phyloP scores from a whole-genome alignment of 2,797 vertebrate species.

The Sebastes variabilis region DNA sequence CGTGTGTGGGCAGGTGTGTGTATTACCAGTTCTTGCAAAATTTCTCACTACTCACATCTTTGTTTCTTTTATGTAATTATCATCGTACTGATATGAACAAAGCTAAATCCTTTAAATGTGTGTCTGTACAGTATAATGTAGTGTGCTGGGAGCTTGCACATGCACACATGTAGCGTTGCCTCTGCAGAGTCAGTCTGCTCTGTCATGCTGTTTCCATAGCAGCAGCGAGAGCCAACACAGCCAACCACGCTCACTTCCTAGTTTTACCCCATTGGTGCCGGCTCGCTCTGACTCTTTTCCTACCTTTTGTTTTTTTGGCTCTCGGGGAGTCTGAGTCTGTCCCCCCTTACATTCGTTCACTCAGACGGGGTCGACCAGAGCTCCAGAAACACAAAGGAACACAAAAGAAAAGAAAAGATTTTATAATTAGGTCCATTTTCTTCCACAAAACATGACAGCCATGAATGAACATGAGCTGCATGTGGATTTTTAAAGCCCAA shows the following conservation, averaged over 20 bases:
- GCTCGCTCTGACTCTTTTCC: slow-evolving; percentile 28
- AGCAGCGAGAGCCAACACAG: slow-evolving; percentile 69
- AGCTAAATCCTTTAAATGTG: not conserved
- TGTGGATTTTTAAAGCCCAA: not conserved
- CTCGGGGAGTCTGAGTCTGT: slow-evolving; percentile 10
- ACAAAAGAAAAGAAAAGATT: not conserved
- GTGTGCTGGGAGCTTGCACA: not conserved
- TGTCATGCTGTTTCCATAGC: slow-evolving; percentile 78
- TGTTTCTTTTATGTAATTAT: slow-evolving; percentile 4
- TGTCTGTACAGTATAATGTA: not conserved
- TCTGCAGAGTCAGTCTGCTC: slow-evolving; percentile 76
- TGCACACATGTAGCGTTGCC: slow-evolving; percentile 42
- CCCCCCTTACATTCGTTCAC: slow-evolving; percentile 2
- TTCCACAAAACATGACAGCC: not conserved
- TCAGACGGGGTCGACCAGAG: not conserved
- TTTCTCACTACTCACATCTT: slow-evolving; percentile 11
- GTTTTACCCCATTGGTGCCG: slow-evolving; percentile 54
- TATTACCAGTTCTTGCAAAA: slow-evolving; percentile 7
- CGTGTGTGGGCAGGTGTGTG: slow-evolving; percentile 16
- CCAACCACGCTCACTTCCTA: slow-evolving; percentile 72
- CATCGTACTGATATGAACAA: not conserved
- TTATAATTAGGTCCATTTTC: not conserved
- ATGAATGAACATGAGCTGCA: not conserved
- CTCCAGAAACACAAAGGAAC: not conserved
- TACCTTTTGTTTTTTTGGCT: slow-evolving; percentile 4